Percentiles rank a stretch among this genome's conserved stretches.
phyloP scores from a whole-genome alignment of 2,888 invertebrate genomes.

The Mesorhabditis spiculigera region DNA sequence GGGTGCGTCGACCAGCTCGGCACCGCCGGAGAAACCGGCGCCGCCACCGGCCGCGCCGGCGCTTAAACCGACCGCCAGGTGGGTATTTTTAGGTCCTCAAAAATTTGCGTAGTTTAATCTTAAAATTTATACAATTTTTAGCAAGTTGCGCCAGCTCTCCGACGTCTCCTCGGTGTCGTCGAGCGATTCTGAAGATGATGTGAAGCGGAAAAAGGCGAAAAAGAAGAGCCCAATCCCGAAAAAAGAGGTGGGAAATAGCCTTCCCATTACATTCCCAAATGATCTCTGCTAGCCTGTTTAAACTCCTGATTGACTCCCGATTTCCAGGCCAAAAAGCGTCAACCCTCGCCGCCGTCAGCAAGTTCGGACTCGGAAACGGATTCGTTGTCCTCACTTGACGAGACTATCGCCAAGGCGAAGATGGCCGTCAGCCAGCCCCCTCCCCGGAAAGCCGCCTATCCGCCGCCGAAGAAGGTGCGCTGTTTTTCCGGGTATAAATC shows the following conservation, averaged over 20 bases:
- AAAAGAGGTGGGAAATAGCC: not conserved
- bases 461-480: not conserved
- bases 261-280: not conserved
- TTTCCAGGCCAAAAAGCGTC: too few relatives aligned
- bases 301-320: not conserved
- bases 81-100: not conserved
- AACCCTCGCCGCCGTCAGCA: too few relatives aligned
- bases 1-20: not conserved
- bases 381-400: constrained; percentile 4
- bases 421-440: not conserved
- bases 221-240: not conserved
- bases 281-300: not conserved
- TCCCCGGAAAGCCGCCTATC: not conserved
- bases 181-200: constrained; percentile 12
- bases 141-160: constrained; percentile 16
- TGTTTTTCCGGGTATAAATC: too few relatives aligned
- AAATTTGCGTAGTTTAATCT: not conserved
- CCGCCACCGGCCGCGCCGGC: not conserved
- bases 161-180: constrained; percentile 12
- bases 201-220: not conserved
- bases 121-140: too few relatives aligned
- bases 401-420: not conserved
- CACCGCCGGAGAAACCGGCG: not conserved
- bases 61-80: not conserved
- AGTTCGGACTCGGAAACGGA: constrained; percentile 2